Evolutionary conservation across 2,888 invertebrate species (phyloP), one percentile per base, ranked within the genome.

Genomic region (Masnerella sp.): DNA sequence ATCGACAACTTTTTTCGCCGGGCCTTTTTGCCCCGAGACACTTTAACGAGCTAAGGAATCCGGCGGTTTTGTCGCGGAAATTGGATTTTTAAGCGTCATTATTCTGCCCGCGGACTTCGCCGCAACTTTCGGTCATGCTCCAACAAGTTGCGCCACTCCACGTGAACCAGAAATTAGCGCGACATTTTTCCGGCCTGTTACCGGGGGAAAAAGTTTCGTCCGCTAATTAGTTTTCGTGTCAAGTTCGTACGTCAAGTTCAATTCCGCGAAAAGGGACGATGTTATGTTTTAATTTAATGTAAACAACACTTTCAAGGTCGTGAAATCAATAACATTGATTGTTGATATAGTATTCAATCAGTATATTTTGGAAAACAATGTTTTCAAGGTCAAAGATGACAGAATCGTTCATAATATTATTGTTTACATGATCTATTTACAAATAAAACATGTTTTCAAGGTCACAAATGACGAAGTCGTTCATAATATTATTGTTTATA

Each of bases 161-260:
- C 28, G 36, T n/a, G 30, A 40, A 32, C 40, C 47, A 45, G 34
- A 45, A 52, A 36, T 52, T 36, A 45, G 38, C 54, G 36, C 38
- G 54, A 54, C 43, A 54, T 52, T 54, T 38, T 36, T 51, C 42
- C 22, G 12, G 20, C 7, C 2, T 32, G 38, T 32, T 30, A 7
- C 15, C 12, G 9, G 5, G 18, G 28, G 49, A 69, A 56, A 64
- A 59, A 62, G 61, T 59, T 64, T 38, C 69, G 25, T 61, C 62
- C 54, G 25, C 25, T 54, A 69, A 77, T 77, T 67, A 43, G 36
- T 34, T 25, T 14, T 20, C 22, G 14, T 30, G 40, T 47, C 34
- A 65, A 51, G 58, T 18, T 56, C 30, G 40, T 15, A 18, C 9
- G 7, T n/a, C 12, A 52, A 34, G 12, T 52, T 52, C 38, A 25